phyloP scores from a whole-genome alignment of 2,113 vertebrate species.

The Cephalopholis sonnerati region DNA sequence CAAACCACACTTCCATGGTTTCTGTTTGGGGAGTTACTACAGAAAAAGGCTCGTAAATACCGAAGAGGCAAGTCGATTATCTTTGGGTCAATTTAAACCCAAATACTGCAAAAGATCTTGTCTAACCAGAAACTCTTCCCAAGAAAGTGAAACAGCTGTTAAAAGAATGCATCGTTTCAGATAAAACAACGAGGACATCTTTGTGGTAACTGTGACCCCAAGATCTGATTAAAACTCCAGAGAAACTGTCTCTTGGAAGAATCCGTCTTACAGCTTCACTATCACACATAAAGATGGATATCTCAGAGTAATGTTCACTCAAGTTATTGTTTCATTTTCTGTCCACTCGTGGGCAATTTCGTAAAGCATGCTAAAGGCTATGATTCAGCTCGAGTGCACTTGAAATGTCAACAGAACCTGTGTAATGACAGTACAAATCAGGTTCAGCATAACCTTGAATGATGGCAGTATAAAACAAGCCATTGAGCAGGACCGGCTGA shows the following conservation, averaged over 20 bases:
- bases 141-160: conserved; percentile 10
- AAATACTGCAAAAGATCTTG: neutral
- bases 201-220: neutral
- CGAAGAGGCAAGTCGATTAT: conserved; percentile 11
- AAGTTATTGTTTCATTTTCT: conserved; percentile 39
- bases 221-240: conserved; percentile 9
- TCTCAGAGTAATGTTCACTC: conserved; percentile 5
- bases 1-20: neutral
- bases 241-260: conserved; percentile 1
- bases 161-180: neutral
- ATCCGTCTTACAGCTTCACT: neutral
- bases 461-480: conserved; percentile 64
- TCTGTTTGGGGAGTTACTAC: conserved; percentile 1
- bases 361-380: conserved; percentile 39
- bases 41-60: conserved; percentile 19
- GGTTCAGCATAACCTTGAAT: conserved; percentile 61
- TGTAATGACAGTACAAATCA: conserved; percentile 58
- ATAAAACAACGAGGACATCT: neutral
- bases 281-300: conserved; percentile 10
- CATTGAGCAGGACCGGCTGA: conserved; percentile 44
- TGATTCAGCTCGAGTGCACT: conserved; percentile 57
- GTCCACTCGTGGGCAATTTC: conserved; percentile 45
- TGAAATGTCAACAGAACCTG: conserved; percentile 58
- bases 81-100: conserved; percentile 1
- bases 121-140: neutral